These are phyloP conservation scores for Actias luna DNA, from an alignment of 2,888 invertebrate species.

Conservation along the genomic window DNA sequence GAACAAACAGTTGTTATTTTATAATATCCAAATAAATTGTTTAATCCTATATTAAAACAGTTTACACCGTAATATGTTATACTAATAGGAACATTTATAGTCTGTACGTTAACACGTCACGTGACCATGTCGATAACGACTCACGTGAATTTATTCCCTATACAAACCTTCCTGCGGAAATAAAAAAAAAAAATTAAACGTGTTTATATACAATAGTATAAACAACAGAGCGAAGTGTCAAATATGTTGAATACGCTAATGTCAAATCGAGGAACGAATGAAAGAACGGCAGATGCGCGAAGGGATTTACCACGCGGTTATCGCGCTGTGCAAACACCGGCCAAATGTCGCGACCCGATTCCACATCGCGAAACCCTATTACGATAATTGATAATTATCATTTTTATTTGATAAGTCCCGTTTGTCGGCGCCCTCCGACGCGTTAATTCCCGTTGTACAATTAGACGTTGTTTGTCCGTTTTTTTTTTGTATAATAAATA, in stretches of 20 bases:
- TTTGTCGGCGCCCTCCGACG: constrained; percentile 21
- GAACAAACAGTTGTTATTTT: too few species aligned
- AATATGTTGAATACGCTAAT: not conserved
- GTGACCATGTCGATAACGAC: too few species aligned
- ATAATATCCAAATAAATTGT: too few species aligned
- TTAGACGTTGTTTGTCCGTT: not conserved
- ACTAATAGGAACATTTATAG: too few species aligned
- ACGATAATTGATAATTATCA: constrained; percentile 75
- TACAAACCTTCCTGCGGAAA: too few species aligned
- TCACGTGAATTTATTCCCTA: too few species aligned
- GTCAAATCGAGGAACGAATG: constrained; percentile 19
- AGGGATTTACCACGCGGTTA: constrained; percentile 27
- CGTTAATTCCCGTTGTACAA: constrained; percentile 13
- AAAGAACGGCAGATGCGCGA: constrained; percentile 33
- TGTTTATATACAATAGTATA: not conserved
- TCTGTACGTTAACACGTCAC: too few species aligned
- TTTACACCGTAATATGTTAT: too few species aligned
- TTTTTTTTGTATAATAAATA: not conserved
- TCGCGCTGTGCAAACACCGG: constrained; percentile 68
- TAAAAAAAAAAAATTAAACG: too few species aligned
- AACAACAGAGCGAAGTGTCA: not conserved
- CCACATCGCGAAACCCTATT: constrained; percentile 39
- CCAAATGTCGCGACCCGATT: constrained; percentile 65
- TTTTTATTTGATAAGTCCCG: constrained; percentile 66
- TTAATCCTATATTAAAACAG: too few species aligned